These are phyloP conservation scores for Tetraodon nigroviridis DNA, from an alignment of 2,113 vertebrate species.

Conservation along the genomic window DNA sequence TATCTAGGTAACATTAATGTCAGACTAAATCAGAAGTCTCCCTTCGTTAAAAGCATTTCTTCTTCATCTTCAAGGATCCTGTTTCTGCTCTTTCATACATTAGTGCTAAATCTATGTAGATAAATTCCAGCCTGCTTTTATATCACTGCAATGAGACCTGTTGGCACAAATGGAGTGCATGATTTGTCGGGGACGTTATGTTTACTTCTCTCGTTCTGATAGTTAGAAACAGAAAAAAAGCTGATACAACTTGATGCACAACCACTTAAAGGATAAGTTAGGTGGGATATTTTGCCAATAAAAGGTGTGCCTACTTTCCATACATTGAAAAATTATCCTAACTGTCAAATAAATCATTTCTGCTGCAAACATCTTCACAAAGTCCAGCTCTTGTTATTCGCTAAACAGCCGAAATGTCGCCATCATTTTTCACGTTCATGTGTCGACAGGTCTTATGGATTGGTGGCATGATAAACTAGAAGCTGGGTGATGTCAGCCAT, in stretches of 20 bases:
- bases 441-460: slow-evolving; percentile 3
- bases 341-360: neutral
- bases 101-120: slow-evolving; percentile 2
- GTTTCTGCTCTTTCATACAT: neutral
- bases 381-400: neutral
- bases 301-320: slow-evolving; percentile 18
- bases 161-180: slow-evolving; percentile 46
- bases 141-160: slow-evolving; percentile 30
- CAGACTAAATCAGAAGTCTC: no score
- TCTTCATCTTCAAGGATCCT: neutral
- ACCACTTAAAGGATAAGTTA: slow-evolving; percentile 40
- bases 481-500: slow-evolving; percentile 10
- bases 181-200: slow-evolving; percentile 42
- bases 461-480: no score
- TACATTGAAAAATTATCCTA: neutral
- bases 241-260: slow-evolving; percentile 49
- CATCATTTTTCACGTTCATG: slow-evolving; percentile 1
- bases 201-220: slow-evolving; percentile 40
- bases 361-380: neutral
- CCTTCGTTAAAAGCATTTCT: no score
- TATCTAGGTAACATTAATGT: no score
- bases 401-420: neutral
- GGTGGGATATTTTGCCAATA: slow-evolving; percentile 28
- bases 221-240: slow-evolving; percentile 19
- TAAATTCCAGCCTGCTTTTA: slow-evolving; percentile 19